A percentile compares a stretch with the other conserved stretches of the same genome.
phyloP scores from a whole-genome alignment of 2,888 invertebrate genomes.

The Allygus modestus region DNA sequence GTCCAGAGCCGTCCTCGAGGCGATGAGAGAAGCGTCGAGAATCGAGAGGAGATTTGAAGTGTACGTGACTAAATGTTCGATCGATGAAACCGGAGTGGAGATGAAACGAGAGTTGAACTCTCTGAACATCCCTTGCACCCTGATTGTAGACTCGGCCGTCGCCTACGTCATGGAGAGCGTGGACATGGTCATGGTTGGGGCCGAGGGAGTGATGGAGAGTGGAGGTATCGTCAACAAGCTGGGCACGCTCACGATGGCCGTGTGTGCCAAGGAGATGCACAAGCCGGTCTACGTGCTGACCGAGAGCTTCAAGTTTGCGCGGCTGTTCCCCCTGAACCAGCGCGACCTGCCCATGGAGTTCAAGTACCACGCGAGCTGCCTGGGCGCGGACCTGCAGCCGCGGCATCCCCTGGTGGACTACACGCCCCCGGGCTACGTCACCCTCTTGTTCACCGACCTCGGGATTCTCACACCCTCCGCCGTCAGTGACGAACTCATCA shows the following conservation, averaged over 20 bases:
- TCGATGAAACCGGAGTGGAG: slow-evolving; percentile 74
- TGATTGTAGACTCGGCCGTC: slow-evolving; percentile 93
- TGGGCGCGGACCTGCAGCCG: slow-evolving; percentile 76
- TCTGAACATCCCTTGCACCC: slow-evolving; percentile 87
- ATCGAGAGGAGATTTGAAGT: slow-evolving; percentile 93
- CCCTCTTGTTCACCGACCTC: slow-evolving; percentile 95
- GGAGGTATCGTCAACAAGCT: slow-evolving; percentile 99
- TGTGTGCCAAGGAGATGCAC: slow-evolving; percentile 92
- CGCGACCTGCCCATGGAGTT: slow-evolving; percentile 93
- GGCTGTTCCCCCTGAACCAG: slow-evolving; percentile 96
- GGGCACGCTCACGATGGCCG: slow-evolving; percentile 90
- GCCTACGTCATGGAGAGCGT: slow-evolving; percentile 97
- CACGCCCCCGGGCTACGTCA: slow-evolving; percentile 96
- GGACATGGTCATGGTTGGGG: slow-evolving; percentile 96
- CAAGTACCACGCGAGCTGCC: slow-evolving; percentile 80
- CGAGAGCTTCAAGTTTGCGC: slow-evolving; percentile 98
- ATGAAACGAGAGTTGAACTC: slow-evolving; percentile 86
- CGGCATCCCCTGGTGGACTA: slow-evolving; percentile 96
- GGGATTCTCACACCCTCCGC: slow-evolving; percentile 98
- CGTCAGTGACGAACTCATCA: slow-evolving; percentile 98
- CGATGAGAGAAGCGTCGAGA: slow-evolving; percentile 88
- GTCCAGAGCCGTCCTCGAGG: slow-evolving; percentile 93
- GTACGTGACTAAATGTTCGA: slow-evolving; percentile 88
- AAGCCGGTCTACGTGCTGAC: slow-evolving; percentile 97
- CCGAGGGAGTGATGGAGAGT: slow-evolving; percentile 98